phyloP scores from a whole-genome alignment of 1,140 invertebrate species.

The Euwallacea similis region DNA sequence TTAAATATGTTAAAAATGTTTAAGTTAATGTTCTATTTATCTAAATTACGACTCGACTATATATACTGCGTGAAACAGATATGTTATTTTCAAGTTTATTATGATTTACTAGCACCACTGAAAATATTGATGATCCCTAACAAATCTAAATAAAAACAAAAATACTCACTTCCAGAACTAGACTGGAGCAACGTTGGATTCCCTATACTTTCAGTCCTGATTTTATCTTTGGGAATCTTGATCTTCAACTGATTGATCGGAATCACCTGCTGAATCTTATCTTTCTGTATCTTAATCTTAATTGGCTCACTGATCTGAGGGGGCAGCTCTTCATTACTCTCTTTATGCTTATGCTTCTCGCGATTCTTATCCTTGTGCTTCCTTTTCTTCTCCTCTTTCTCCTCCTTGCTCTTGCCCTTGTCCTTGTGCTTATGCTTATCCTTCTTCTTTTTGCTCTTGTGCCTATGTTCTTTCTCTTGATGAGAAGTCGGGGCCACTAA shows the following conservation, averaged over 20 bases:
- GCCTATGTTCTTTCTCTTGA: constrained; percentile 55
- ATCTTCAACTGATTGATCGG: constrained; percentile 58
- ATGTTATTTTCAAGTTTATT: too few relatives aligned
- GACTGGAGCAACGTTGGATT: constrained; percentile 43
- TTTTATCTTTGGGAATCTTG: constrained; percentile 65
- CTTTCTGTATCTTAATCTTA: constrained; percentile 70
- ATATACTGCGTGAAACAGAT: too few relatives aligned
- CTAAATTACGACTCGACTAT: too few relatives aligned
- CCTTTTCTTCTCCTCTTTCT: constrained; percentile 60
- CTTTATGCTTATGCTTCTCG: constrained; percentile 60
- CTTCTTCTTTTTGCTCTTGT: constrained; percentile 65
- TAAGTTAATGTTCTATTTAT: too few relatives aligned
- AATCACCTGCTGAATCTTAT: constrained; percentile 56
- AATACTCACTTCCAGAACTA: constrained; percentile 37
- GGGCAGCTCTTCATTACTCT: constrained; percentile 57
- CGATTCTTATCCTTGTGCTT: constrained; percentile 65
- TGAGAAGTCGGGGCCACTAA: constrained; percentile 29
- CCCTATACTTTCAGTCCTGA: constrained; percentile 54
- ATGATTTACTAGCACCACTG: too few relatives aligned
- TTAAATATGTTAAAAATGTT: too few relatives aligned
- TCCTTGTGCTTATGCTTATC: constrained; percentile 69
- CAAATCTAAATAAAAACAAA: too few relatives aligned
- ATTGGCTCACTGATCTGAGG: constrained; percentile 57
- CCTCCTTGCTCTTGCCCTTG: constrained; percentile 55
- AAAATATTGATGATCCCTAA: too few relatives aligned